Base-by-base conservation (phyloP, 2,888 invertebrate species). In the Crepidodera aurea region DNA sequence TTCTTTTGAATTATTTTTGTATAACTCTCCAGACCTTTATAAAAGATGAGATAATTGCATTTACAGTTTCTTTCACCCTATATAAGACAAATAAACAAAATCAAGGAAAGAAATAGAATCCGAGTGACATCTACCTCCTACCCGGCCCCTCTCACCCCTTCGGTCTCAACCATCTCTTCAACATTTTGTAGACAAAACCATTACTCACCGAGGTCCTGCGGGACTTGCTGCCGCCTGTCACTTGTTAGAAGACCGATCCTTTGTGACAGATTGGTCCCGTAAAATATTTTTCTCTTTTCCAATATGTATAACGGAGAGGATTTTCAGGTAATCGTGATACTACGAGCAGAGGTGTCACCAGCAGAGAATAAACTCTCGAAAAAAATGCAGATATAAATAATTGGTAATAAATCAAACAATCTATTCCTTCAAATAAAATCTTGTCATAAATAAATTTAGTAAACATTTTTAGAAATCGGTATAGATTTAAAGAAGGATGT, bases 221-320 rank as follows among this genome's bases (percentile, higher is more conserved):
- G 78, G 51, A 75, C 72, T 69, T 71, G 72, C 73, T 71, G 74
- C 73, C 72, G 73, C 73, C 78, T 80, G 78, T 79, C 79, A 80
- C 77, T 78, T 77, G 78, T 79, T 79, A 75, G 77, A 75, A 71
- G 77, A 77, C 78, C 79, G 79, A 81, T 80, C 77, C 77, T 74
- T 75, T 74, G 73, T 76, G 79, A 80, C 78, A 78, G 77, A 79
- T 80, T 79, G 77, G 73, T 70, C 73, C 71, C 71, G 77, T 73
- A 75, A 77, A 75, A 78, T 76, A 77, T 78, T 77, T 78, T 77
- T 72, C 75, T 73, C 65, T 64, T 66, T 67, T 73, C 73, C 74
- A 73, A 75, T 75, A 74, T 75, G 71, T 70, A 62, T 65, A 73
- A 71, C 71, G 62, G 61, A 13, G 61, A 66, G 65, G 61, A 58